Evolutionary conservation across 2,888 invertebrate genomes (phyloP).

Genomic region (Agonopterix heracliana): DNA sequence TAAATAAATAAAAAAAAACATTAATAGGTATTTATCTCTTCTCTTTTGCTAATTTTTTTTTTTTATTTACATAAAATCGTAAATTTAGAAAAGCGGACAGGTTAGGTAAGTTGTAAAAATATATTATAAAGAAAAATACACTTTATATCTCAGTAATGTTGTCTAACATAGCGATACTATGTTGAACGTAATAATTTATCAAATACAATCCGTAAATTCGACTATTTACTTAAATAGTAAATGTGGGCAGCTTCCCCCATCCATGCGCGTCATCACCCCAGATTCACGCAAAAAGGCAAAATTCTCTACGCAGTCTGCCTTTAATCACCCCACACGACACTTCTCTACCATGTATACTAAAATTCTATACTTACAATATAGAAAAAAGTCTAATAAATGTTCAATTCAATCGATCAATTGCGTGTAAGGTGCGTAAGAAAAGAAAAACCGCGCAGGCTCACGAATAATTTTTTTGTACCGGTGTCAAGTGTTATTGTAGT

Average conservation of each 20-base stretch:
- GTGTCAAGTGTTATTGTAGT: conserved; percentile 29
- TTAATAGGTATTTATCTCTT: too few species aligned
- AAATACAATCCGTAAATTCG: too few species aligned
- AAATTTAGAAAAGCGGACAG: too few species aligned
- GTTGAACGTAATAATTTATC: too few species aligned
- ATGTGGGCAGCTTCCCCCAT: conserved; percentile 51
- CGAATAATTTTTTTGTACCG: conserved; percentile 8
- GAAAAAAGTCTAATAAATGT: conserved; percentile 26
- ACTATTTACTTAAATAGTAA: conserved; percentile 42
- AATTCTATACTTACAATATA: conserved; percentile 21
- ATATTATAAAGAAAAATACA: too few species aligned
- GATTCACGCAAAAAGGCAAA: conserved; percentile 35
- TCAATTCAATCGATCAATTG: conserved; percentile 26
- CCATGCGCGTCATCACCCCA: conserved; percentile 54
- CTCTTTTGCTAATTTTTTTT: too few species aligned
- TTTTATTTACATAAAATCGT: too few species aligned
- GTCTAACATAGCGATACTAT: too few species aligned
- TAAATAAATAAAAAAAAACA: too few species aligned
- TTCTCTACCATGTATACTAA: conserved; percentile 38
- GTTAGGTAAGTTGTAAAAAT: too few species aligned
- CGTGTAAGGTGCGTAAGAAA: conserved; percentile 24
- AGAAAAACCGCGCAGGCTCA: conserved; percentile 11
- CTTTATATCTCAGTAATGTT: too few species aligned
- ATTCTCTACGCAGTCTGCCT: conserved; percentile 56
- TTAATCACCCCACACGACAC: conserved; percentile 52